These are phyloP conservation scores for Periplaneta americana DNA, from an alignment of 1,140 invertebrate genomes.

Conservation along the genomic window DNA sequence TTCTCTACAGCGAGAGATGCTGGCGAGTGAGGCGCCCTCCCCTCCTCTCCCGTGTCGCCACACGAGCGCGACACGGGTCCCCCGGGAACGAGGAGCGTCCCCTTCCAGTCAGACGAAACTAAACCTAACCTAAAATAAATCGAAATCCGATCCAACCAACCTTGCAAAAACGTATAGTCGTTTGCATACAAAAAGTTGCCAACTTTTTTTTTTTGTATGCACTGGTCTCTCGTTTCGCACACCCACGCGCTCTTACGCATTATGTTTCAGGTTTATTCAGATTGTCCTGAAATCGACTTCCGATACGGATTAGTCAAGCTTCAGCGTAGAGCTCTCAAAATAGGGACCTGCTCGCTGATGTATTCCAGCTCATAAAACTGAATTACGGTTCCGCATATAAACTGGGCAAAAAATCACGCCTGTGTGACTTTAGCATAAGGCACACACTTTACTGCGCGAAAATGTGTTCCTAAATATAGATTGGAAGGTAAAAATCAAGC, in stretches of 20 bases:
- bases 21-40: not conserved
- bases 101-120: not conserved
- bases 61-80: not conserved
- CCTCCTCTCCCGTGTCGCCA: not conserved
- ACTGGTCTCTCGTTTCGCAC: not conserved
- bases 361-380: not conserved
- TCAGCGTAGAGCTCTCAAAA: too few species aligned
- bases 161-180: not conserved
- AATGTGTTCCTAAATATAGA: too few species aligned
- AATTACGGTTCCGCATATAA: not conserved
- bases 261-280: not conserved
- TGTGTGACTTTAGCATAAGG: too few species aligned
- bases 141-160: not conserved
- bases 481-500: too few species aligned
- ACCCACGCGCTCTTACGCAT: not conserved
- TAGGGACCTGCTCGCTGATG: not conserved
- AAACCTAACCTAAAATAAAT: not conserved
- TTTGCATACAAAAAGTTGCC: not conserved
- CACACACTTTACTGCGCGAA: too few species aligned
- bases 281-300: not conserved
- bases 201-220: not conserved
- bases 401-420: too few species aligned
- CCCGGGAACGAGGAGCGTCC: not conserved
- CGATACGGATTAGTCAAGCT: not conserved
- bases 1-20: not conserved